Conservation (phyloP, 1,140 invertebrate species). For the Neoseiulus cucumeris region DNA sequence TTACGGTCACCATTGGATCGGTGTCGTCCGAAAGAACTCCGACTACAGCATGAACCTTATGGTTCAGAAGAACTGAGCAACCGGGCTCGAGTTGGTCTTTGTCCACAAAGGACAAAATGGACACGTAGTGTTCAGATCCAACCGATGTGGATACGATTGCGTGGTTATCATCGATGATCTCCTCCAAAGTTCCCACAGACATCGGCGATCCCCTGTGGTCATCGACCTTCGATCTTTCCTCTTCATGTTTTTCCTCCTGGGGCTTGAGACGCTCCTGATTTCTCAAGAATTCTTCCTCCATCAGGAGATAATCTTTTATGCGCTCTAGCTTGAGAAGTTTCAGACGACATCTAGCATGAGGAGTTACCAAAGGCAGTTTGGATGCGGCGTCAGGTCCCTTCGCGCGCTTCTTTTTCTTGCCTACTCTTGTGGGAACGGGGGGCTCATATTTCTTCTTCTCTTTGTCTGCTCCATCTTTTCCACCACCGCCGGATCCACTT, state of each 20-base stretch:
- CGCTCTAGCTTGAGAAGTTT: constrained; percentile 88
- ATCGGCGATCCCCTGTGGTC: constrained; percentile 95
- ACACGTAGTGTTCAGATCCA: constrained; percentile 98
- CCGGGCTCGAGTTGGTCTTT: constrained; percentile 98
- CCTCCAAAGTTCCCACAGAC: constrained; percentile 97
- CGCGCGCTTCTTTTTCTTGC: constrained; percentile 88
- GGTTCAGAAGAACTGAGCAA: constrained; percentile 93
- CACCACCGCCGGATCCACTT: neutral
- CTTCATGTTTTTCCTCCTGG: constrained; percentile 94
- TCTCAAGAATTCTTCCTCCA: constrained; percentile 98
- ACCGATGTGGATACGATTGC: constrained; percentile 99
- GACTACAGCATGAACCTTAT: constrained; percentile 95
- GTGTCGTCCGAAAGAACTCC: constrained; percentile 96
- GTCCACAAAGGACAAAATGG: constrained; percentile 96
- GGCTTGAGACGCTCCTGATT: constrained; percentile 96
- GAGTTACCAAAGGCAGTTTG: constrained; percentile 85
- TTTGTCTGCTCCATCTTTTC: constrained; percentile 32
- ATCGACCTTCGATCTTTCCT: constrained; percentile 83
- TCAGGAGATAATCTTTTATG: constrained; percentile 94
- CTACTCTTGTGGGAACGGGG: constrained; percentile 88
- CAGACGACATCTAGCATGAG: constrained; percentile 83
- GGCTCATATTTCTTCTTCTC: constrained; percentile 99
- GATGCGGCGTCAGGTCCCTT: constrained; percentile 95
- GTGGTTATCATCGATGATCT: constrained; percentile 99
- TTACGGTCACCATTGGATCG: constrained; percentile 99